These are phyloP conservation scores for Marcusenius ussheri DNA, from an alignment of 2,113 vertebrate genomes.

Conservation along the genomic window DNA sequence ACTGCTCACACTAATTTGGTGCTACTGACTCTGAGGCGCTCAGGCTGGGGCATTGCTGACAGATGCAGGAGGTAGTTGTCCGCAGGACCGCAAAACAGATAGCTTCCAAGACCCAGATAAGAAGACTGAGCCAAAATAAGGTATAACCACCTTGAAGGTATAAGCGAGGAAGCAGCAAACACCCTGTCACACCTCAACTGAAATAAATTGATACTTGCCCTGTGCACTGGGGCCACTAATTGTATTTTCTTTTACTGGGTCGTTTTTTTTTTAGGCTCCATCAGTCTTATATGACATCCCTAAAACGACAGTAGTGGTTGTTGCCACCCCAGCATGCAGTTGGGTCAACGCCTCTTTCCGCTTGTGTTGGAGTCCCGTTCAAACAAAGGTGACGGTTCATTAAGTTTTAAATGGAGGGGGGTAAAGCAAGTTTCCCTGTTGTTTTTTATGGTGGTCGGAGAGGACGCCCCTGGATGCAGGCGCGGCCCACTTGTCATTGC, in stretches of 20 bases:
- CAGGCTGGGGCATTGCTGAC: slow-evolving; percentile 27
- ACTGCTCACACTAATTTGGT: slow-evolving; percentile 53
- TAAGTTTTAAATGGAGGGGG: slow-evolving; percentile 38
- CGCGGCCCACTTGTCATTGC: neutral
- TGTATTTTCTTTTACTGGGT: slow-evolving; percentile 62
- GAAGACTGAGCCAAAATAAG: slow-evolving; percentile 43
- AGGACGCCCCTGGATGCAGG: slow-evolving; percentile 18
- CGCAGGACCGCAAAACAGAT: slow-evolving; percentile 34
- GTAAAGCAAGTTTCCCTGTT: slow-evolving; percentile 33
- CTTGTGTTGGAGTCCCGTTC: slow-evolving; percentile 47
- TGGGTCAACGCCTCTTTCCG: slow-evolving; percentile 41
- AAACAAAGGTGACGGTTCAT: slow-evolving; percentile 55
- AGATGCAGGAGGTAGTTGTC: slow-evolving; percentile 44
- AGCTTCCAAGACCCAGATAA: slow-evolving; percentile 40
- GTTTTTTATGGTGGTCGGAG: slow-evolving; percentile 38
- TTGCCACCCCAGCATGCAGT: slow-evolving; percentile 46
- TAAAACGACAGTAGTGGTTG: slow-evolving; percentile 60
- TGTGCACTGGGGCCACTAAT: slow-evolving; percentile 65
- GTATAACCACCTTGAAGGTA: slow-evolving; percentile 34
- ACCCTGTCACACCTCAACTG: slow-evolving; percentile 52
- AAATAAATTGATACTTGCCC: slow-evolving; percentile 60
- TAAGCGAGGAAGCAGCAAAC: slow-evolving; percentile 27
- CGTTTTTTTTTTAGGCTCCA: slow-evolving; percentile 59
- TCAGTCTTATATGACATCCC: slow-evolving; percentile 59
- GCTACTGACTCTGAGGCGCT: slow-evolving; percentile 32